Base-by-base conservation (phyloP, 2,113 vertebrate genomes). In the Chamaea fasciata region DNA sequence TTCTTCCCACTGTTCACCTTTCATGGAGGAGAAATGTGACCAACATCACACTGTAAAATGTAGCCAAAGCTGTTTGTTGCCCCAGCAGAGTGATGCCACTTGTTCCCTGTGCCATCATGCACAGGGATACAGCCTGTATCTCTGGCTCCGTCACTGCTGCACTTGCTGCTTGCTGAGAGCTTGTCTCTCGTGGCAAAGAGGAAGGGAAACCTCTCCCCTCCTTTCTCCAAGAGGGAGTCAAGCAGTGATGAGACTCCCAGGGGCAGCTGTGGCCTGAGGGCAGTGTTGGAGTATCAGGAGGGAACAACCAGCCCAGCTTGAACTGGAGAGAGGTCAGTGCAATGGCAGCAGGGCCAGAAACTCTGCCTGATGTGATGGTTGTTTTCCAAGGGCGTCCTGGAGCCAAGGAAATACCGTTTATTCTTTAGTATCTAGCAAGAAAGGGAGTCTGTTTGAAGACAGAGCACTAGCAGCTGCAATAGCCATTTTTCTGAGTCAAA, bases 221-320 rank as follows among this genome's bases (percentile, higher is more conserved):
- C 14, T 20, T 87, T 46, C 33, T 50, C 23, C 35, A 27, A 24
- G 35, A 46, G 23, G 63, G 18, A 42, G 11, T 24, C 17, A 5
- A 30, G 67, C 56, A n/a, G 2, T 5, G 41, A 6, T 15, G 65
- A 65, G n/a, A 14, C 16, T 50, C n/a, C 31, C 37, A 30, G 37
- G 41, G 67, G 46, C 69, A 83, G 41, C 44, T 62, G 4, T 18
- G 65, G 15, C 53, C 73, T 0, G 3, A 60, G 74, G 37, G 46
- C 46, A 80, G 17, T 0, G 0, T 5, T 86, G 49, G 7, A 28
- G 41, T 24, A 14, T 56, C 1, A 10, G 22, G 46, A 67, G 31
- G 52, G 39, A 84, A 30, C 23, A 68, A 39, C 28, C 35, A 62
- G 53, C 44, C 53, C 77, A 50, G 21, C 73, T 77, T 31, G 18